Conservation (phyloP, 2,113 vertebrate genomes). For the Hemiscyllium ocellatum region DNA sequence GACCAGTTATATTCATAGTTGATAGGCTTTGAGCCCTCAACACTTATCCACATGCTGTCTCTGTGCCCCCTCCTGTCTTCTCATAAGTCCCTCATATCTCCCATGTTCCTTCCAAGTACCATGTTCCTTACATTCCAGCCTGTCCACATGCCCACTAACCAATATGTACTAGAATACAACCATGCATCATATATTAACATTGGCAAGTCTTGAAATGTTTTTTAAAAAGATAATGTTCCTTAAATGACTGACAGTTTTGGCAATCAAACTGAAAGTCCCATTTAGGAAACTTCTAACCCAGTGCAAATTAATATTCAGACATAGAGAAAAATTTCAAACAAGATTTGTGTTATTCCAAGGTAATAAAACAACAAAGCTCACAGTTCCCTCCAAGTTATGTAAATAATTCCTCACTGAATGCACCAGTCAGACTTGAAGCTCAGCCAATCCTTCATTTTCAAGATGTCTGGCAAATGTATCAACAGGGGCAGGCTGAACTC, state of each 20-base stretch:
- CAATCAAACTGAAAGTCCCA: neutral
- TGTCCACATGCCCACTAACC: neutral
- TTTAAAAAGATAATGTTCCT: no score
- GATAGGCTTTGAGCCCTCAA: no score
- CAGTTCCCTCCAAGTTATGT: no score
- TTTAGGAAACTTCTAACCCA: neutral
- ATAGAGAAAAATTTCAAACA: neutral
- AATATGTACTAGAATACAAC: neutral
- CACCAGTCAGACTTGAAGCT: no score
- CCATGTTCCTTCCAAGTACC: neutral
- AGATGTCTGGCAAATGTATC: no score
- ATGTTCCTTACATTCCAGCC: neutral
- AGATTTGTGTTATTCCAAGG: neutral
- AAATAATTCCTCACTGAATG: no score
- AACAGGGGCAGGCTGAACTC: no score
- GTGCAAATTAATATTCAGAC: neutral
- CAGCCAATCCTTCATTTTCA: no score
- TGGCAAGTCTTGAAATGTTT: neutral
- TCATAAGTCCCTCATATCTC: no score
- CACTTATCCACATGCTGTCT: no score
- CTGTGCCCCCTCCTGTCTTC: no score
- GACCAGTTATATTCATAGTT: no score
- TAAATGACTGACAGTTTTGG: neutral
- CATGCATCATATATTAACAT: neutral
- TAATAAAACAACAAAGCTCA: neutral